Evolutionary conservation across 2,888 invertebrate species (phyloP), one percentile per base, ranked within the genome.

Genomic region (Volucella inanis): DNA sequence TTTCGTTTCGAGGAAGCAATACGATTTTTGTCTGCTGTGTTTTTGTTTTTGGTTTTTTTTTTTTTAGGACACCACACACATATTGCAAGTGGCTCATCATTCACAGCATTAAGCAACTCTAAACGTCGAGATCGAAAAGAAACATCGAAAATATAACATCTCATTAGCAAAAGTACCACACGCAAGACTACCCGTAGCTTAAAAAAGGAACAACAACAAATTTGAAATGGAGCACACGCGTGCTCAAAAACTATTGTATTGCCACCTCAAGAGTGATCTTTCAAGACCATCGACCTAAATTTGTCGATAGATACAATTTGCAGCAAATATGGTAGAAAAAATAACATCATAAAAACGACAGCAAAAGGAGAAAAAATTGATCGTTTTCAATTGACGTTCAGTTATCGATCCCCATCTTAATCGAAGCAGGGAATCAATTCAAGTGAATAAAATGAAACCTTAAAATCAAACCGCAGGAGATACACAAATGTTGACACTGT

Each of bases 241-340:
- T 43, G 22, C 52, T 31, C 11, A 43, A 55, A 76, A 82, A 78
- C 54, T 57, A 64, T 68, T 83, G 77, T 77, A 74, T 38, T 64
- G 47, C 31, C 49, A 74, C 62, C 45, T 62, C 78, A 50, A 76
- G 39, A 71, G 70, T 52, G 61, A 77, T 77, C 77, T 82, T 59
- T 75, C 75, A 80, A 80, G 61, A 80, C 76, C 81, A 81, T 81
- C 72, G 85, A 81, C 81, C 85, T 85, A 72, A 68, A 81, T 85
- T 72, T 76, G 81, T 77, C 54, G 47, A 79, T 76, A 77, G 80
- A 87, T 87, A 88, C 87, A 87, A 89, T 89, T 6, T 88, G 85
- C 88, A 82, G 54, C 87, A 77, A 84, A 84, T 86, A n/a, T n/a
- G n/a, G n/a, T n/a, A 82, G 6, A 84, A 84, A 85, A 76, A 87